These are phyloP conservation scores for Brachymystax lenok DNA, from an alignment of 2,797 vertebrate species.

Conservation along the genomic window DNA sequence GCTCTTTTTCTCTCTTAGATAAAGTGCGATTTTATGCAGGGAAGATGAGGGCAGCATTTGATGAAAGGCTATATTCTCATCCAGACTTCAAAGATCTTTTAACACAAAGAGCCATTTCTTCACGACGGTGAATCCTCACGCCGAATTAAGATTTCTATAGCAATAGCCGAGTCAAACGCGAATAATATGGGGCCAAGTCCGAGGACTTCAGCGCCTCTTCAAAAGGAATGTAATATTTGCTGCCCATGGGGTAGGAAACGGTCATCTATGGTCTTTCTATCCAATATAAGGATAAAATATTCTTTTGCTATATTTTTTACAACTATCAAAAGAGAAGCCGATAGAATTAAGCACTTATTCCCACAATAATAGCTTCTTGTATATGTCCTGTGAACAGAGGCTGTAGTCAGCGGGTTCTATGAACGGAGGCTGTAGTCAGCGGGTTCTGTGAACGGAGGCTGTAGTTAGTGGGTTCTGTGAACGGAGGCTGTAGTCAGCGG, in stretches of 20 bases:
- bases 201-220: slow-evolving; percentile 87
- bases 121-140: slow-evolving; percentile 99
- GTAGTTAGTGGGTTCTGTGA: too few species aligned
- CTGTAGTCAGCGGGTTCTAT: not conserved
- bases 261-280: slow-evolving; percentile 74
- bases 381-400: slow-evolving; percentile 42
- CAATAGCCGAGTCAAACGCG: slow-evolving; percentile 97
- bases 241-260: slow-evolving; percentile 77
- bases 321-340: slow-evolving; percentile 65
- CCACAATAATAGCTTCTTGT: slow-evolving; percentile 49
- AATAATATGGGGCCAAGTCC: slow-evolving; percentile 93
- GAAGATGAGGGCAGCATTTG: slow-evolving; percentile 87
- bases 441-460: too few species aligned
- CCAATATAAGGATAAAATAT: slow-evolving; percentile 80
- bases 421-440: too few species aligned
- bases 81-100: slow-evolving; percentile 95
- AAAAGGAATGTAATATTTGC: slow-evolving; percentile 97
- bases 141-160: slow-evolving; percentile 99
- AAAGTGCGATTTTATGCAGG: slow-evolving; percentile 77
- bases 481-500: too few species aligned
- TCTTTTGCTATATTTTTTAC: slow-evolving; percentile 83
- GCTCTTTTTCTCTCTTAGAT: slow-evolving; percentile 48
- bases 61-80: slow-evolving; percentile 91
- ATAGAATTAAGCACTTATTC: slow-evolving; percentile 51
- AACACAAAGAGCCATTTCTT: slow-evolving; percentile 96